phyloP scores from a whole-genome alignment of 1,140 invertebrate species.

The Wasmannia auropunctata region DNA sequence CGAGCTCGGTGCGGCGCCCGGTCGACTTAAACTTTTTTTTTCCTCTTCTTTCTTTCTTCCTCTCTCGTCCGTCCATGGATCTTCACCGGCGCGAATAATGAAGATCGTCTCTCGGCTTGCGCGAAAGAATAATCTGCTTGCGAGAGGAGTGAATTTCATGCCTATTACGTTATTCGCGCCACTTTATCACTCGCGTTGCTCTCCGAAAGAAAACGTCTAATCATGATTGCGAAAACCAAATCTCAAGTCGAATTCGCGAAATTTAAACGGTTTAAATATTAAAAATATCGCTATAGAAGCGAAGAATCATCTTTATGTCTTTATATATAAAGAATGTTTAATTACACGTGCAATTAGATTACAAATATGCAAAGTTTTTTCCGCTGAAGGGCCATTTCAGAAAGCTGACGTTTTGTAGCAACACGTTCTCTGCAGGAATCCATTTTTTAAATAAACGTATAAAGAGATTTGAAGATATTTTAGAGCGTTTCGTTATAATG shows the following conservation, averaged over 20 bases:
- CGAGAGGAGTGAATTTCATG: slow-evolving; percentile 22
- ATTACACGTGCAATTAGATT: neutral
- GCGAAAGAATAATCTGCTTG: slow-evolving; percentile 22
- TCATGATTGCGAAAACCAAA: neutral
- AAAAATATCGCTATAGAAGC: neutral
- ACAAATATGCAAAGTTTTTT: neutral
- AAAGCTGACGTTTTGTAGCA: no score
- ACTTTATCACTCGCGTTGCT: slow-evolving; percentile 1
- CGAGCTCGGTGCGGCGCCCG: neutral
- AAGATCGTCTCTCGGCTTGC: slow-evolving; percentile 25
- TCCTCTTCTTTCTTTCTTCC: neutral
- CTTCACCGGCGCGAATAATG: slow-evolving; percentile 15
- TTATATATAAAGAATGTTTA: neutral
- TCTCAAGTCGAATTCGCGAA: neutral
- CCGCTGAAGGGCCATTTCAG: neutral
- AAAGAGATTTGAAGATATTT: no score
- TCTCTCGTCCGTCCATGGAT: neutral
- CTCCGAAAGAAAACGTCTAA: neutral
- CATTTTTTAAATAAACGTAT: no score
- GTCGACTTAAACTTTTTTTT: neutral
- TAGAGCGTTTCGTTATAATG: neutral
- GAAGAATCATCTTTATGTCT: neutral
- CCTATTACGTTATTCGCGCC: slow-evolving; percentile 27
- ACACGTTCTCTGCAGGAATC: no score
- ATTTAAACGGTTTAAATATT: neutral